These are phyloP conservation scores for Xylophagus ater DNA, from an alignment of 2,888 invertebrate species.

Conservation along the genomic window DNA sequence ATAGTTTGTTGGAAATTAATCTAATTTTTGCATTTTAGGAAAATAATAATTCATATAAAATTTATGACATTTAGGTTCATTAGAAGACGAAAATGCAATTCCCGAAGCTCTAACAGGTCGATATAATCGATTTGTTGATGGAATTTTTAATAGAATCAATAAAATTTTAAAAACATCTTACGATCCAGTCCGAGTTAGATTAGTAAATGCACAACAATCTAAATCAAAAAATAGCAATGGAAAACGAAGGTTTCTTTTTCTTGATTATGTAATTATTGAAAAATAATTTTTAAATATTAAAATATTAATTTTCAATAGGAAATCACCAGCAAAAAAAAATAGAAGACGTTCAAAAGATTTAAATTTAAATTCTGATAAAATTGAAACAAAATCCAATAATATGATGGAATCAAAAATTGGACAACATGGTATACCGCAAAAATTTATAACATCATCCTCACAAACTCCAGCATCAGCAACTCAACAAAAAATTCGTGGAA, in stretches of 20 bases:
- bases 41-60: no score
- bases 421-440: conserved; percentile 15
- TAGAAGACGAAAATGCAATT: conserved; percentile 38
- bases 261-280: not conserved
- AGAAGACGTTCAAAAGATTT: not conserved
- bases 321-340: not conserved
- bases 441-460: conserved; percentile 13
- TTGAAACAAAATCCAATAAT: not conserved
- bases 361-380: not conserved
- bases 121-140: conserved; percentile 78
- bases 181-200: conserved; percentile 76
- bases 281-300: not conserved
- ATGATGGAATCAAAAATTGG: not conserved
- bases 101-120: conserved; percentile 66
- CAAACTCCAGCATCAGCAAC: conserved; percentile 1
- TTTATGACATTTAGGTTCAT: conserved; percentile 31
- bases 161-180: conserved; percentile 66
- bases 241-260: no score
- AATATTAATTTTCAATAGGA: not conserved
- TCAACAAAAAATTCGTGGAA: conserved; percentile 14
- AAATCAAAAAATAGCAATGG: no score
- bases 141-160: conserved; percentile 70
- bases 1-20: no score
- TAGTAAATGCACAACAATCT: conserved; percentile 45
- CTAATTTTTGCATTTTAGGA: no score